Conservation (phyloP, 2,888 invertebrate genomes). For the Drosophila flavopinicola region DNA sequence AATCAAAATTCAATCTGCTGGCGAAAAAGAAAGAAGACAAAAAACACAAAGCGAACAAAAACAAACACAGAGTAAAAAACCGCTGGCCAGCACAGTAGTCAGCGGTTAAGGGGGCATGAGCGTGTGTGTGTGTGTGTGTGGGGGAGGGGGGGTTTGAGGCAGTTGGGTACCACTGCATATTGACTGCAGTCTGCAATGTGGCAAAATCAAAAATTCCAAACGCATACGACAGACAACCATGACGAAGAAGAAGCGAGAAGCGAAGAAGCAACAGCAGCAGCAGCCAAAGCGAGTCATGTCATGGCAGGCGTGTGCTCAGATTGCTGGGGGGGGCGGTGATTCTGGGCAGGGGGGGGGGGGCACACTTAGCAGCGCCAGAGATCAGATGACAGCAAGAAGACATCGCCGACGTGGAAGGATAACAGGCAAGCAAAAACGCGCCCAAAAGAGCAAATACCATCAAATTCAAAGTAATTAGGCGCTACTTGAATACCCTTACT, state of each 20-base stretch:
- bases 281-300: conserved; percentile 61
- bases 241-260: conserved; percentile 45
- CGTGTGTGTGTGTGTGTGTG: background rate
- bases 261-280: conserved; percentile 12
- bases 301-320: conserved; percentile 49
- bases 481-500: conserved; percentile 29
- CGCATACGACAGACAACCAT: conserved; percentile 77
- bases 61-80: conserved; percentile 12
- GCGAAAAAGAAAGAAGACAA: conserved; percentile 58
- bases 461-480: conserved; percentile 1
- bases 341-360: background rate
- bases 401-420: conserved; percentile 61
- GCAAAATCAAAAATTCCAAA: conserved; percentile 82
- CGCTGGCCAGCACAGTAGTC: conserved; percentile 48
- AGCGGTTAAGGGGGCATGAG: conserved; percentile 4
- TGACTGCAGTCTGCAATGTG: conserved; percentile 73
- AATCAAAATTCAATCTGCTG: conserved; percentile 81
- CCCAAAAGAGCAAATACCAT: conserved; percentile 18
- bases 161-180: conserved; percentile 49
- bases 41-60: conserved; percentile 40
- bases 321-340: background rate
- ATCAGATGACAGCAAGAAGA: conserved; percentile 74
- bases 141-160: background rate
- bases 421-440: conserved; percentile 47
- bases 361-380: conserved; percentile 72